phyloP scores from a whole-genome alignment of 2,888 invertebrate genomes.

The Ethmia dodecea region DNA sequence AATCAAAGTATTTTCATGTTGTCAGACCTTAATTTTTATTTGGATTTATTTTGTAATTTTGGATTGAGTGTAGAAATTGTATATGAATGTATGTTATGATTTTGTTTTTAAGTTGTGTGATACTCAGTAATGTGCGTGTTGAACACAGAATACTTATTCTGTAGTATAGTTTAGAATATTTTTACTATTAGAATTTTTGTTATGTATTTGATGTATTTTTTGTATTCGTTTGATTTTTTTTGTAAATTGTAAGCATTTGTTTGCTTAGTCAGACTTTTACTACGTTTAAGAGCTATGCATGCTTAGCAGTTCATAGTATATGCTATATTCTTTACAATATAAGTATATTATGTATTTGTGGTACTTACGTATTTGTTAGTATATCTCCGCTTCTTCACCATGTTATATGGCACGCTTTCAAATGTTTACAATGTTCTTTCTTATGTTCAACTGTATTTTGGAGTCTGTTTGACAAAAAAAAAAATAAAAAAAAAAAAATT shows the following conservation, averaged over 20 bases:
- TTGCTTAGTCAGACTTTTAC: conserved; percentile 64
- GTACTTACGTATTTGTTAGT: conserved; percentile 73
- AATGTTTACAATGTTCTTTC: conserved; percentile 69
- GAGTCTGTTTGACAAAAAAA: conserved; percentile 53
- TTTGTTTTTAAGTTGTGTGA: too few relatives aligned
- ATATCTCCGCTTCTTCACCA: conserved; percentile 56
- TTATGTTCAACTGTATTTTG: conserved; percentile 40
- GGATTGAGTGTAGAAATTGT: too few relatives aligned
- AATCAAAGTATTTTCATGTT: too few relatives aligned
- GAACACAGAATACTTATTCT: too few relatives aligned
- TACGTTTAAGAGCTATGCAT: conserved; percentile 68
- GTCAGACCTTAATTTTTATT: too few relatives aligned
- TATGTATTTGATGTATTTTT: conserved; percentile 32
- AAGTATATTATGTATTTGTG: conserved; percentile 64
- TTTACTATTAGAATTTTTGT: too few relatives aligned
- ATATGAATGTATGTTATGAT: too few relatives aligned
- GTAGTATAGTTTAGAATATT: too few relatives aligned
- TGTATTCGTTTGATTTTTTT: conserved; percentile 40
- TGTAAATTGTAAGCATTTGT: conserved; percentile 79
- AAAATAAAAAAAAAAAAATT: too few relatives aligned
- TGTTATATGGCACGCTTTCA: conserved; percentile 73
- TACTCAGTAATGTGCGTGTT: too few relatives aligned
- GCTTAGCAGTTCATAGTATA: conserved; percentile 74
- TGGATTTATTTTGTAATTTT: too few relatives aligned
- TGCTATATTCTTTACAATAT: conserved; percentile 58